A percentile compares a stretch with the other conserved stretches of the same genome.
These are phyloP conservation scores for Lasioglossum morio DNA, from an alignment of 2,888 invertebrate species.

Conservation along the genomic window DNA sequence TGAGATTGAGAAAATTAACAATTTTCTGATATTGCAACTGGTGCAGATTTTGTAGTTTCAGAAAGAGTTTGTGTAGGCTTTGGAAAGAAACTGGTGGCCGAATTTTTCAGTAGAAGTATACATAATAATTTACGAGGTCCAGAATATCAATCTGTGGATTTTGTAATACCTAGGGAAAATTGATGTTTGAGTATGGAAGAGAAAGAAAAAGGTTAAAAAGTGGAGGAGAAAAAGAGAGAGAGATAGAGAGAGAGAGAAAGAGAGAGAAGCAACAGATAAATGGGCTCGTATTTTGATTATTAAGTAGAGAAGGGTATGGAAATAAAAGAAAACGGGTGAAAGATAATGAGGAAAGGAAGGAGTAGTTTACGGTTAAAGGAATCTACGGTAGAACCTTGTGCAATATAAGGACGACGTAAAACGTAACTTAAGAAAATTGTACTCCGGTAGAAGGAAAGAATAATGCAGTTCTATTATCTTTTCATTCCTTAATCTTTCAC, in stretches of 20 bases:
- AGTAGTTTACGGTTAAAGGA: not conserved
- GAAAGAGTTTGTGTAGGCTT: not conserved
- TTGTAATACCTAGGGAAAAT: not conserved
- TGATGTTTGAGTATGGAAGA: not conserved
- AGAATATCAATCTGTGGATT: not conserved
- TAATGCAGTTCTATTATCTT: not conserved
- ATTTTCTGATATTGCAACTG: not conserved
- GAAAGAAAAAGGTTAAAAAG: not conserved
- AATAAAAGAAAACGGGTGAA: not conserved
- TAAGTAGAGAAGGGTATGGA: not conserved
- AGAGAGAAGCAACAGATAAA: no score
- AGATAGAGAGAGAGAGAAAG: no score
- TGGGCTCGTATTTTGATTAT: not conserved
- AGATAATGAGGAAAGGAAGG: not conserved
- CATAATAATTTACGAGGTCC: not conserved
- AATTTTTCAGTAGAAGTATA: not conserved
- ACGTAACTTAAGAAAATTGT: not conserved
- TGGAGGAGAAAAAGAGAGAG: not conserved
- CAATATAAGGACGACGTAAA: not conserved
- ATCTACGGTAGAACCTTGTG: not conserved
- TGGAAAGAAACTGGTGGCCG: not conserved
- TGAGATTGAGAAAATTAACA: not conserved
- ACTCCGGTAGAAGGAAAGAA: not conserved
- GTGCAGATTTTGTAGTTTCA: not conserved
- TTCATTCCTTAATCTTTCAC: not conserved